These are phyloP conservation scores for Semotilus atromaculatus DNA, from an alignment of 2,797 vertebrate species.

Conservation along the genomic window DNA sequence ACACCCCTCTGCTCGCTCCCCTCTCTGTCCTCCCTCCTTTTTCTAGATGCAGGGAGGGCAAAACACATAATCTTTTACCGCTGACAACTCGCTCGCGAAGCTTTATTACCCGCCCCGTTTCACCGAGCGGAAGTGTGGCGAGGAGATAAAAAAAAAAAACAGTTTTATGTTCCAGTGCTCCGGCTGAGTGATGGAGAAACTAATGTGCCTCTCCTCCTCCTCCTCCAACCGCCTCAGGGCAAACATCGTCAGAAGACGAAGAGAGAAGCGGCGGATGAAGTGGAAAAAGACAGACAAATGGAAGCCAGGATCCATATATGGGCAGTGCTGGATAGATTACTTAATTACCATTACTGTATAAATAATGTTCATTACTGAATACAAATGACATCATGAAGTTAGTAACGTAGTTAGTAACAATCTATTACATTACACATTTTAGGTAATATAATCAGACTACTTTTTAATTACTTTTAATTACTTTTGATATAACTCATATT, in stretches of 20 bases:
- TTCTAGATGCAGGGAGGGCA: constrained; percentile 62
- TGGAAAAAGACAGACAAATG: constrained; percentile 69
- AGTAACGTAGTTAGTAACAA: not conserved
- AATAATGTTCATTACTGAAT: not conserved
- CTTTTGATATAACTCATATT: not conserved
- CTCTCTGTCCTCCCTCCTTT: constrained; percentile 25
- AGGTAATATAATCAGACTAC: not conserved
- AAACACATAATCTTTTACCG: constrained; percentile 83
- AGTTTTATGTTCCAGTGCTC: constrained; percentile 70
- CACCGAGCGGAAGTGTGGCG: constrained; percentile 56
- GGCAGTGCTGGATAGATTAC: constrained; percentile 23
- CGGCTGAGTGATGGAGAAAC: constrained; percentile 73
- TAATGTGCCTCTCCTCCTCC: constrained; percentile 66
- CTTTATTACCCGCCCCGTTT: constrained; percentile 78
- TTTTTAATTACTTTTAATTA: not conserved
- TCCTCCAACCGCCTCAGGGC: constrained; percentile 74
- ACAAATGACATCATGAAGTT: not conserved
- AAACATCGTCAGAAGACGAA: constrained; percentile 71
- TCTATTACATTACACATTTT: not conserved
- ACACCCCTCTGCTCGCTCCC: constrained; percentile 71
- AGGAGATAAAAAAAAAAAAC: constrained; percentile 67
- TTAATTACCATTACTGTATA: no score
- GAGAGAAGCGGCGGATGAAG: constrained; percentile 57
- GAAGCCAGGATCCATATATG: not conserved
- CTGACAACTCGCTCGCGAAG: constrained; percentile 74